phyloP scores from a whole-genome alignment of 2,113 vertebrate genomes.

The Chitala chitala region DNA sequence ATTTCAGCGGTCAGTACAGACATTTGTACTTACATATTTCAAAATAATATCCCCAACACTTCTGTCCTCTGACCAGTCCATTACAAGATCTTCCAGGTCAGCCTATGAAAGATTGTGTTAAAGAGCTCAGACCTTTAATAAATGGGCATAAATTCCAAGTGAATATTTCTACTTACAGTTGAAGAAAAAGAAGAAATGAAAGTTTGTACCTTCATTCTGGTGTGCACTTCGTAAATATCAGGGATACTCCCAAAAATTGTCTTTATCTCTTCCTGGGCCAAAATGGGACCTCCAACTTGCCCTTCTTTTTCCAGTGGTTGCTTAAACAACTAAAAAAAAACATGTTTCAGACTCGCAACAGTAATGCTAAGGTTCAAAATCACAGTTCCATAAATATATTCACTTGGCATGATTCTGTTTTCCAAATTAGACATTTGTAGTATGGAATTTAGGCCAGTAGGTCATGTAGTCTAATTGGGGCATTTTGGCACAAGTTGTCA shows the following conservation, averaged over 20 bases:
- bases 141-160: too few species aligned
- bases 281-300: conserved; percentile 90
- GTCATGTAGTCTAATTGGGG: neutral
- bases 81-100: conserved; percentile 87
- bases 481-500: neutral
- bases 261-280: conserved; percentile 93
- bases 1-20: neutral
- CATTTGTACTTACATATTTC: conserved; percentile 80
- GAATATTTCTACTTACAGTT: neutral
- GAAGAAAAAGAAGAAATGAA: conserved; percentile 17
- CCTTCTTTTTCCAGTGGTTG: conserved; percentile 87
- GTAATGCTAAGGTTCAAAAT: neutral
- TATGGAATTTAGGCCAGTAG: neutral
- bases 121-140: neutral
- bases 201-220: conserved; percentile 94
- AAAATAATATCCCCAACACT: conserved; percentile 91
- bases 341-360: neutral
- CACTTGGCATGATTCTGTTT: neutral
- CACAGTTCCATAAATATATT: neutral
- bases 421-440: neutral
- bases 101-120: conserved; percentile 58
- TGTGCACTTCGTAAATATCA: conserved; percentile 93
- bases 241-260: conserved; percentile 98
- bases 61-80: conserved; percentile 85
- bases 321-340: conserved; percentile 77